Conservation (phyloP, 2,888 invertebrate genomes). For the Heliconius ethilla region DNA sequence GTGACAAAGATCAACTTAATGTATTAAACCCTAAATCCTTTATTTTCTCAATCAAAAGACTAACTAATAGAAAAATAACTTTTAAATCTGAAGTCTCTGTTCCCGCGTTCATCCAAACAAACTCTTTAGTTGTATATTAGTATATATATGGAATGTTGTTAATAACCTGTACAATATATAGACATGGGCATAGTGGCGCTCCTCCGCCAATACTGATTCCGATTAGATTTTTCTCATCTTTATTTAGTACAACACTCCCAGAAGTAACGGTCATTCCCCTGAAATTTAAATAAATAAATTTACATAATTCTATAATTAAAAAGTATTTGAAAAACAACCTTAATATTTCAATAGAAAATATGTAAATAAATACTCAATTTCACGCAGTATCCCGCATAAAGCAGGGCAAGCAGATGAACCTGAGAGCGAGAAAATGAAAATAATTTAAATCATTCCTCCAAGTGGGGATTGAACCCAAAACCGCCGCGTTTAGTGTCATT, state of each 20-base stretch:
- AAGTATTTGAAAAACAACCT: background rate
- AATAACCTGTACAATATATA: slow-evolving; percentile 97
- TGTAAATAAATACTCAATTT: background rate
- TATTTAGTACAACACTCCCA: slow-evolving; percentile 93
- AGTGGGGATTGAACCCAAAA: no score
- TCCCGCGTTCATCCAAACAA: no score
- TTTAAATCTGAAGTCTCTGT: no score
- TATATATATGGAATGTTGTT: background rate
- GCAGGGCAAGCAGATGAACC: background rate
- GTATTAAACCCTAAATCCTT: no score
- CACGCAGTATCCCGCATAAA: background rate
- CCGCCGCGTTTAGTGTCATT: no score
- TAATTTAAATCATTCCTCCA: no score
- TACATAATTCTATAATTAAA: background rate
- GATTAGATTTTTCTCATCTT: slow-evolving; percentile 96
- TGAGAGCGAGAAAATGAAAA: background rate
- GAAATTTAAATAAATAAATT: slow-evolving; percentile 51
- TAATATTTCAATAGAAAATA: background rate
- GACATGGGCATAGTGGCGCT: slow-evolving; percentile 96
- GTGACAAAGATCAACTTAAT: no score
- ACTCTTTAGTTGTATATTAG: no score
- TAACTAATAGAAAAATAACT: no score
- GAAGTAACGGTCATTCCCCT: slow-evolving; percentile 99
- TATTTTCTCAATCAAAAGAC: no score
- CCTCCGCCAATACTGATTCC: slow-evolving; percentile 99